Evolutionary conservation across 2,888 invertebrate genomes (phyloP), one percentile per base, ranked within the genome.

Genomic region (Drosophila nr. perissopoda): DNA sequence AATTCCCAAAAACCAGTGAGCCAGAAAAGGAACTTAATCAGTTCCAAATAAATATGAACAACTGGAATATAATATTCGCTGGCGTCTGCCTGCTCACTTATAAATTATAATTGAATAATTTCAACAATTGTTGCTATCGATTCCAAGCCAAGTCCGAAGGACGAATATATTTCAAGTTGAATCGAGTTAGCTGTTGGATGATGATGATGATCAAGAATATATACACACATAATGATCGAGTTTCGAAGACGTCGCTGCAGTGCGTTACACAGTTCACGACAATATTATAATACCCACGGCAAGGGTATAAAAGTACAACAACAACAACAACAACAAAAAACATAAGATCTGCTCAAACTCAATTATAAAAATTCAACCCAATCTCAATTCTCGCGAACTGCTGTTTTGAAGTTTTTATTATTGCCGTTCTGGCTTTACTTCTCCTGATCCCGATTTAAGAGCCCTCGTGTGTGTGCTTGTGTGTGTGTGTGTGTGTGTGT

Each of bases 371-470:
- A 77, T 88, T 83, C 81, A 88, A 79, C 87, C 85, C 89, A 87
- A 89, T 90, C 84, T 89, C 85, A 87, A 85, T 90, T 88, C 83
- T 73, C 81, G 90, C 83, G 90, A 88, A 88, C 81, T 86, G 82
- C 73, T 80, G 79, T 71, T 78, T 86, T 81, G 66, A 76, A 54
- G 59, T 48, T 76, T 81, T 76, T 80, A 79, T 80, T 79, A 80
- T 80, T 79, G 79, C 79, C 76, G 64, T 80, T 80, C 79, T 80
- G 76, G 76, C 65, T 60, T 77, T 73, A 72, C 74, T 61, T 69
- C 71, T 69, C 61, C 70, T 83, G 78, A 85, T 86, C 83, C 86
- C 87, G 76, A 83, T 83, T 76, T 75, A 63, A 66, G 75, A 79
- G 67, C 75, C 79, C 79, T 79, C 68, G 27, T 49, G 13, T 40